Percentiles rank a stretch among this genome's conserved stretches.
These are phyloP conservation scores for Myathropa florea DNA, from an alignment of 2,888 invertebrate genomes.

Conservation along the genomic window DNA sequence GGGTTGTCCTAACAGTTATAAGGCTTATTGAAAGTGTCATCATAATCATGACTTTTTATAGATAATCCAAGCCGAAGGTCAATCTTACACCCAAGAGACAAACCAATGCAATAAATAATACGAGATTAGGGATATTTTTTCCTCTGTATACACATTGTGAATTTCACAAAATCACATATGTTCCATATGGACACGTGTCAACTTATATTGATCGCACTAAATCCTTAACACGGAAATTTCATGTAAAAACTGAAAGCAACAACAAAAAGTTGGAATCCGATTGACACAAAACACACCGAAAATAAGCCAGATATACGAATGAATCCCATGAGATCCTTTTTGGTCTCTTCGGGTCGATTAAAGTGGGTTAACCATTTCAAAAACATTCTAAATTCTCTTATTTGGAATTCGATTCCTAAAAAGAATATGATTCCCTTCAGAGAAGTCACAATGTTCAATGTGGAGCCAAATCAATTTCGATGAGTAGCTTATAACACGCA, in stretches of 20 bases:
- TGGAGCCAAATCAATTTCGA: not conserved
- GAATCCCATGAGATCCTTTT: conserved; percentile 13
- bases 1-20: not conserved
- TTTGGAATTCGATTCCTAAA: not conserved
- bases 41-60: not conserved
- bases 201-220: not conserved
- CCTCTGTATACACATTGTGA: not conserved
- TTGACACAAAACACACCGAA: conserved; percentile 1
- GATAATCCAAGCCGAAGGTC: not conserved
- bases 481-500: not conserved
- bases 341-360: conserved; percentile 14
- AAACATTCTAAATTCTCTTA: not conserved
- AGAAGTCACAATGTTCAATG: not conserved
- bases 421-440: not conserved
- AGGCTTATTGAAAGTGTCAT: not conserved
- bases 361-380: conserved; percentile 9
- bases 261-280: not conserved
- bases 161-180: not conserved
- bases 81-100: not conserved
- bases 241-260: not conserved
- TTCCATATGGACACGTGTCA: not conserved
- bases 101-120: not conserved
- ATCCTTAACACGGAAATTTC: not conserved
- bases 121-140: not conserved
- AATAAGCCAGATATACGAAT: conserved; percentile 8